These are phyloP conservation scores for Drosophila leonis DNA, from an alignment of 2,888 invertebrate genomes.

Conservation along the genomic window DNA sequence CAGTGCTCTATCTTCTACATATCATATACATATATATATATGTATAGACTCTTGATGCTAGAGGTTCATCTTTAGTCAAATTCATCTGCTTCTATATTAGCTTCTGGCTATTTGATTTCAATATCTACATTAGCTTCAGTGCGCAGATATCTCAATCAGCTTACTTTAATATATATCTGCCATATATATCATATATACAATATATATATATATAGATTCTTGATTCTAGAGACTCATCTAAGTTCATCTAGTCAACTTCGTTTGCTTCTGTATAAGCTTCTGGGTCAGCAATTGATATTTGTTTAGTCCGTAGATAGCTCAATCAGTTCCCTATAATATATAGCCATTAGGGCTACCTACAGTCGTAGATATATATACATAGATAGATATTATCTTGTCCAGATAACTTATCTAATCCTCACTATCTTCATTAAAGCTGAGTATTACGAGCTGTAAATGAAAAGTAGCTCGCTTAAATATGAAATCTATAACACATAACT, in stretches of 20 bases:
- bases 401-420: background rate
- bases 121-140: too few relatives aligned
- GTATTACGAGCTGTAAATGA: background rate
- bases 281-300: too few relatives aligned
- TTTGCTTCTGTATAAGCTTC: too few relatives aligned
- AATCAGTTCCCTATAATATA: background rate
- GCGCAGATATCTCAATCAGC: too few relatives aligned
- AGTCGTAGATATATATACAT: background rate
- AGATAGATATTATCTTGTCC: background rate
- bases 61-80: too few relatives aligned
- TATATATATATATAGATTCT: too few relatives aligned
- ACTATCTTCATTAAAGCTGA: background rate
- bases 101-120: too few relatives aligned
- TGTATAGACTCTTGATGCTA: background rate
- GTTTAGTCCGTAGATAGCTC: background rate
- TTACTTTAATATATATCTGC: too few relatives aligned
- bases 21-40: background rate
- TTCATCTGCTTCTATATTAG: too few relatives aligned
- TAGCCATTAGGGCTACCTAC: background rate
- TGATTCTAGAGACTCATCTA: too few relatives aligned
- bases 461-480: background rate
- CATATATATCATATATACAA: too few relatives aligned
- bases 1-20: background rate
- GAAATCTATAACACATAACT: background rate
- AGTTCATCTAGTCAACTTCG: too few relatives aligned